Conservation (phyloP, 2,797 vertebrate genomes). For the Apogon hyalosoma region DNA sequence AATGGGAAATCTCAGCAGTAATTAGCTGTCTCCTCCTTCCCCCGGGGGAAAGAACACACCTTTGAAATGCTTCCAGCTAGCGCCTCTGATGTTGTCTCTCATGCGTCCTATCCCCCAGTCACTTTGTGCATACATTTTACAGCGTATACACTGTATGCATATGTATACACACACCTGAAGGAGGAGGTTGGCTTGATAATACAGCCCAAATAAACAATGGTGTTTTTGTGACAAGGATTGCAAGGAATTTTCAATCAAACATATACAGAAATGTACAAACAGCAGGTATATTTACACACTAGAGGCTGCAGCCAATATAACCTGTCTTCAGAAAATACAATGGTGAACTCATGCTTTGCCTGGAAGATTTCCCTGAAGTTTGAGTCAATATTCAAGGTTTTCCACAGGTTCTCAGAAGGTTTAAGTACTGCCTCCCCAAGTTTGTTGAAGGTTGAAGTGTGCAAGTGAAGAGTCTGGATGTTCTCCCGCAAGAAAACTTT, state of each 20-base stretch:
- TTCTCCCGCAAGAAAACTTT: too few species aligned
- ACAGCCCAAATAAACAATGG: constrained; percentile 14
- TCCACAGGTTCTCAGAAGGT: too few species aligned
- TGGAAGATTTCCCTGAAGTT: too few species aligned
- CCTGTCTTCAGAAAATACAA: too few species aligned
- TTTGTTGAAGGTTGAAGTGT: too few species aligned
- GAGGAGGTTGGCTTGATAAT: constrained; percentile 18
- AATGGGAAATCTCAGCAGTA: constrained; percentile 62
- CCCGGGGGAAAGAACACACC: constrained; percentile 52
- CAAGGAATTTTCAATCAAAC: not conserved
- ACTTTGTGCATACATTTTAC: constrained; percentile 13
- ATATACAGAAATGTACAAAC: constrained; percentile 10
- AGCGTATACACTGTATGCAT: constrained; percentile 21
- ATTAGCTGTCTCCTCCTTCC: constrained; percentile 72
- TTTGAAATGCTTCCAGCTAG: constrained; percentile 73
- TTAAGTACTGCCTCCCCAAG: too few species aligned
- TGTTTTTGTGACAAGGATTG: constrained; percentile 24
- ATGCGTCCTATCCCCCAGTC: constrained; percentile 22
- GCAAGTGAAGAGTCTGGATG: too few species aligned
- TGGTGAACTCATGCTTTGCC: too few species aligned
- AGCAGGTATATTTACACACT: not conserved
- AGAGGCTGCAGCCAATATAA: not conserved
- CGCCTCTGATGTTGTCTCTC: constrained; percentile 54
- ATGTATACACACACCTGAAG: constrained; percentile 21
- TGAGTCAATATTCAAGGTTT: too few species aligned